These are phyloP conservation scores for Adineta ricciae DNA, from an alignment of 2,888 invertebrate genomes.

Conservation along the genomic window DNA sequence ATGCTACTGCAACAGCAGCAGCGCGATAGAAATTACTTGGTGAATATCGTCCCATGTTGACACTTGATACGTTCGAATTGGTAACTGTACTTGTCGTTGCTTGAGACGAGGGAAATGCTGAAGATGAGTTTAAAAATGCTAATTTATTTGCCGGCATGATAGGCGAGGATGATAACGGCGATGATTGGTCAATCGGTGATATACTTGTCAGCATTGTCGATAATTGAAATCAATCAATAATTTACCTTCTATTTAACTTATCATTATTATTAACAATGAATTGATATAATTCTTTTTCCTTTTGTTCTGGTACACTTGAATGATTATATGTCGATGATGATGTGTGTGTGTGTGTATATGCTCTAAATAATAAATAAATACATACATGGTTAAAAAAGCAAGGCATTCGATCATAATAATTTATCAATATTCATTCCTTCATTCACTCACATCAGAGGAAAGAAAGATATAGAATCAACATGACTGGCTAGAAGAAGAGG, in stretches of 20 bases:
- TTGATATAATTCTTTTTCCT: background rate
- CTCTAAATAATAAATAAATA: background rate
- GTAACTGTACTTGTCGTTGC: background rate
- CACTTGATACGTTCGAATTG: background rate
- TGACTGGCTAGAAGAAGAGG: background rate
- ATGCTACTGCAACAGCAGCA: background rate
- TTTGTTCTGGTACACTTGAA: background rate
- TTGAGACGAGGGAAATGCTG: background rate
- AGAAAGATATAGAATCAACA: background rate
- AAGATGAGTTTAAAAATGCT: background rate
- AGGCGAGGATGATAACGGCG: background rate
- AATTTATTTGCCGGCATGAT: background rate
- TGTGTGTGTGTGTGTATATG: background rate
- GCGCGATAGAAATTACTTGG: slow-evolving; percentile 5
- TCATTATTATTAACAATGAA: background rate
- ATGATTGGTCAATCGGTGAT: background rate
- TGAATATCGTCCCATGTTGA: background rate
- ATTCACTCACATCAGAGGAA: background rate
- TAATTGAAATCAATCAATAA: background rate
- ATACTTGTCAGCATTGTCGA: background rate
- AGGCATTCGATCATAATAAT: background rate
- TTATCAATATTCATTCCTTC: slow-evolving; percentile 5
- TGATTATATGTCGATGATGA: background rate
- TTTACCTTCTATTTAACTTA: background rate
- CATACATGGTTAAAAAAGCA: background rate